Conservation (phyloP, 2,888 invertebrate species). For the Helobdella robusta region DNA sequence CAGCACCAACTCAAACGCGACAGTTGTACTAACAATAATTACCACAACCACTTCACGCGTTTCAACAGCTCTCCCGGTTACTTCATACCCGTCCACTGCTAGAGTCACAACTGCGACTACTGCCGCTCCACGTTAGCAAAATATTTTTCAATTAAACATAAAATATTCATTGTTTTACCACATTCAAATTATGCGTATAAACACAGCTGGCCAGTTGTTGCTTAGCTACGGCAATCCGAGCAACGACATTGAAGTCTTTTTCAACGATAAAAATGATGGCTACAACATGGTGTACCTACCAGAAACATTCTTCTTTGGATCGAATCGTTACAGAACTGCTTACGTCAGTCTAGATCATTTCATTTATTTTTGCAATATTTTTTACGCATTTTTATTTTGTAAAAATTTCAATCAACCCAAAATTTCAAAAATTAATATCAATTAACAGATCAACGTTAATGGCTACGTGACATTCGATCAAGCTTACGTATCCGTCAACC, state of each 20-base stretch:
- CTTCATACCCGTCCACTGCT: background rate
- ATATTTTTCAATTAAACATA: too few relatives aligned
- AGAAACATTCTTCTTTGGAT: conserved; percentile 16
- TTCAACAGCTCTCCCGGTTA: background rate
- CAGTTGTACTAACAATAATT: background rate
- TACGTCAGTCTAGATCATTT: background rate
- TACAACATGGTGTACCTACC: conserved; percentile 14
- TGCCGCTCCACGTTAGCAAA: background rate
- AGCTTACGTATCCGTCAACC: background rate
- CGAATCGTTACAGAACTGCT: conserved; percentile 3
- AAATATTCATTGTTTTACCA: background rate
- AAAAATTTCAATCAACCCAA: background rate
- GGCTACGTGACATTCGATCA: conserved; percentile 22
- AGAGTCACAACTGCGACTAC: background rate
- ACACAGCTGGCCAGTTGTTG: background rate
- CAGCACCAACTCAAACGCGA: background rate
- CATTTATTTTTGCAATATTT: background rate
- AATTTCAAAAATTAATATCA: background rate
- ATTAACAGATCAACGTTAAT: conserved; percentile 22
- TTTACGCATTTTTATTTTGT: background rate
- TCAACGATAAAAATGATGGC: conserved; percentile 15
- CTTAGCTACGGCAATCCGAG: background rate
- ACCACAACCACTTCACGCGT: background rate
- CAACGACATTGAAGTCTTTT: background rate
- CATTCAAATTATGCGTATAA: background rate